Evolutionary conservation across 1,140 invertebrate genomes (phyloP), one percentile per base, ranked within the genome.

Genomic region (Acromyrmex charruanus): DNA sequence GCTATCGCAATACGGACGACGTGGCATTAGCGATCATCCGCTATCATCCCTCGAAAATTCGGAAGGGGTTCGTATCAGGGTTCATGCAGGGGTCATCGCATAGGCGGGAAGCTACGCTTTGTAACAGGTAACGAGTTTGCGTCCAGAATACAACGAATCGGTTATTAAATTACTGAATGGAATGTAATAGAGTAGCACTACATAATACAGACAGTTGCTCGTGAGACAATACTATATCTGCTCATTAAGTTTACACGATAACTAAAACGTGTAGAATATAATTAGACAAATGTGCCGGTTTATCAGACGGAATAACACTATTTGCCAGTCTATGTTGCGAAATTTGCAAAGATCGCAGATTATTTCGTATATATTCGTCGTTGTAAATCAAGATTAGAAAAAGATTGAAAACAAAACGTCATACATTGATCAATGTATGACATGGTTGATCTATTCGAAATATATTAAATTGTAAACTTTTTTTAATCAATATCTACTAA

Each of bases 11-110:
- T 77, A 63, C 61, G 80, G 53, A 80, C 75, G 51, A 55, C 77
- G 44, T 49, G 14, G 35, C 14, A 68, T 75, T 88, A 71, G 55
- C 81, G 81, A 85, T 88, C 80, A 75, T 88, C 31, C 86, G 75
- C 80, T 80, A 87, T 87, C 80, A 89, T 80, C 86, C 86, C 85
- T 72, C 80, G 86, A 88, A 89, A 89, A 77, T 88, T 74, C 59
- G 10, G 35, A 39, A 39, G 75, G 71, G 74, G 28, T 80, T 69
- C 85, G 25, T 77, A 77, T 77, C 69, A 39, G 77, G 59, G 85
- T 10, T 77, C 79, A 31, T 18, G n/a, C 39, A 77, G 72, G 63
- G 68, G 61, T 68, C 77, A 87, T 84, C 77, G 71, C 59, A 53
- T 81, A 63, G 74, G 28, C 68, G 39, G 59, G 55, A 44, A 51